Conservation (phyloP, 2,888 invertebrate species). For the Sesamia inferens region DNA sequence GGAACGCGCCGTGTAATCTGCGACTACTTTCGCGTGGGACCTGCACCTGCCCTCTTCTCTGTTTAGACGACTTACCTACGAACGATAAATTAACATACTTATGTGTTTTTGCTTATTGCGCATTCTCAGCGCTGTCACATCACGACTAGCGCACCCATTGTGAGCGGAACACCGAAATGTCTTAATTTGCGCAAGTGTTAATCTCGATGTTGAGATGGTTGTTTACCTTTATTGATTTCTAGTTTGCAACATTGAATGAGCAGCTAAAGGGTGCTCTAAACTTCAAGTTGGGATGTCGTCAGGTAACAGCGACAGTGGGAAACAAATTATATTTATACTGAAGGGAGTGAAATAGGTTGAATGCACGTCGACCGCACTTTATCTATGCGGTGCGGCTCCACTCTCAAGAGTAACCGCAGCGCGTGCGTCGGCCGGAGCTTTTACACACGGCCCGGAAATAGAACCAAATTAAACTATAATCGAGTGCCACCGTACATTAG, state of each 20-base stretch:
- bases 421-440: constrained; percentile 66
- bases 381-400: constrained; percentile 68
- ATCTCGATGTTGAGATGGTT: constrained; percentile 50
- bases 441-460: constrained; percentile 68
- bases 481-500: constrained; percentile 46
- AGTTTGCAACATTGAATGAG: constrained; percentile 22
- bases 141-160: constrained; percentile 45
- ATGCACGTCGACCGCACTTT: constrained; percentile 70
- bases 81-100: constrained; percentile 73
- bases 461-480: constrained; percentile 65
- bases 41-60: constrained; percentile 70
- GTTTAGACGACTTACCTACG: constrained; percentile 69
- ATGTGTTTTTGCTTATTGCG: constrained; percentile 72
- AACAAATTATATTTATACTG: constrained; percentile 38
- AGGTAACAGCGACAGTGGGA: constrained; percentile 14
- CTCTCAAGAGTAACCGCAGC: constrained; percentile 70
- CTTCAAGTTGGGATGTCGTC: background rate
- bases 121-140: constrained; percentile 65
- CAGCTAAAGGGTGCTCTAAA: background rate
- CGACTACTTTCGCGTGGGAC: constrained; percentile 75
- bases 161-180: constrained; percentile 48
- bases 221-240: constrained; percentile 47
- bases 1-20: constrained; percentile 62
- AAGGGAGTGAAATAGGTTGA: constrained; percentile 45
- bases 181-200: constrained; percentile 56